These are phyloP conservation scores for Chrysomela aeneicollis DNA, from an alignment of 2,888 invertebrate species.

Conservation along the genomic window DNA sequence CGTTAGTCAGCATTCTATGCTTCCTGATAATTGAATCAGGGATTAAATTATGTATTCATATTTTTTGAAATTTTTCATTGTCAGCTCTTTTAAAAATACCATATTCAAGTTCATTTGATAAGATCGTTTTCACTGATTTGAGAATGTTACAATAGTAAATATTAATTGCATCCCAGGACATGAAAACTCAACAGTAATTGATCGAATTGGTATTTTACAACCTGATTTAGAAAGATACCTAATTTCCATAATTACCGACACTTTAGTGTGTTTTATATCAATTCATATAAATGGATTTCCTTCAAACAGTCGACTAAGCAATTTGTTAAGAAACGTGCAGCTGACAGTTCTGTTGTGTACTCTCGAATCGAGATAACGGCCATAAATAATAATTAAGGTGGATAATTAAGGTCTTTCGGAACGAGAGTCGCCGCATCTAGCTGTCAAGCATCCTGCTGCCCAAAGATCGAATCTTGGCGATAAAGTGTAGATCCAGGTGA, in stretches of 20 bases:
- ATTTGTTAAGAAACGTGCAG: slow-evolving; percentile 44
- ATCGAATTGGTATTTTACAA: neutral
- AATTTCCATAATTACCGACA: slow-evolving; percentile 40
- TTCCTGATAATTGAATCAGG: no score
- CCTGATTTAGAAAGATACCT: slow-evolving; percentile 21
- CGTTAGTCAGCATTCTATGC: no score
- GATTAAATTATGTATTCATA: no score
- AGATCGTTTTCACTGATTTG: no score
- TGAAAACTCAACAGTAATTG: slow-evolving; percentile 23
- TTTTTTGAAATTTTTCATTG: no score
- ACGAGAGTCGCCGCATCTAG: slow-evolving; percentile 29
- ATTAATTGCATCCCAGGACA: slow-evolving; percentile 30
- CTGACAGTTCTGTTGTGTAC: slow-evolving; percentile 41
- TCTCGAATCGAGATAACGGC: slow-evolving; percentile 39
- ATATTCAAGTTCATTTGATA: no score
- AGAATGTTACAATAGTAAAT: no score
- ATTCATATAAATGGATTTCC: slow-evolving; percentile 44
- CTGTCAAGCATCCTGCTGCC: slow-evolving; percentile 29
- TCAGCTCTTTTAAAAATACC: no score
- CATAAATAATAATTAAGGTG: slow-evolving; percentile 44
- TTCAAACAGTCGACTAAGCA: slow-evolving; percentile 40
- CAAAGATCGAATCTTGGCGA: slow-evolving; percentile 33
- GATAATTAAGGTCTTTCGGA: slow-evolving; percentile 38
- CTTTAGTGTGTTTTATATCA: slow-evolving; percentile 43
- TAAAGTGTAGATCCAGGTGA: slow-evolving; percentile 38